Percentiles rank a stretch among this genome's conserved stretches.
Evolutionary conservation across 2,113 vertebrate genomes (phyloP).

Genomic region (Oxygymnocypris stewartii): DNA sequence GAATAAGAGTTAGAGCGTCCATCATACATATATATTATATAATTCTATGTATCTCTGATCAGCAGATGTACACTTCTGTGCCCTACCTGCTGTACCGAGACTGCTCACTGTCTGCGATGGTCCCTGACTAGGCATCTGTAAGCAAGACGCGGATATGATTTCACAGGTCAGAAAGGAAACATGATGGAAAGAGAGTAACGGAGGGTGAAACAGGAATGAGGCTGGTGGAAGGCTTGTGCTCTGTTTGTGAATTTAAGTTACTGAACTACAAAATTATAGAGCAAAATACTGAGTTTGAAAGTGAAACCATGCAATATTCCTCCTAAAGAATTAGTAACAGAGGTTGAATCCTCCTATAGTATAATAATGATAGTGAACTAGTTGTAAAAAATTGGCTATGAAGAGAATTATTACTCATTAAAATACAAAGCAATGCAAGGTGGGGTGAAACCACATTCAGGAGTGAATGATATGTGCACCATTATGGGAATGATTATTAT

Average conservation of each 20-base stretch:
- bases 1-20: conserved; percentile 7
- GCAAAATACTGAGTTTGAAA: background rate
- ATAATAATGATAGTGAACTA: background rate
- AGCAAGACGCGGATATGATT: conserved; percentile 33
- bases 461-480: conserved; percentile 6
- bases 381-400: background rate
- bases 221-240: background rate
- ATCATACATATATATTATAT: background rate
- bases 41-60: background rate
- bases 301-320: background rate
- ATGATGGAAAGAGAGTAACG: conserved; percentile 10
- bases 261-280: background rate
- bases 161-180: background rate
- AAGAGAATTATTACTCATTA: background rate
- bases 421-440: conserved; percentile 39
- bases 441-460: conserved; percentile 10
- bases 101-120: conserved; percentile 85
- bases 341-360: background rate
- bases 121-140: conserved; percentile 74
- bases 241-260: background rate
- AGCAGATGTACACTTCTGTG: background rate
- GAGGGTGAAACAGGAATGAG: background rate
- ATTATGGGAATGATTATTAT: conserved; percentile 20
- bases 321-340: background rate
- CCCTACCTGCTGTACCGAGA: conserved; percentile 85